Evolutionary conservation across 2,797 vertebrate species (phyloP).

Genomic region (Craterocephalus amniculus): DNA sequence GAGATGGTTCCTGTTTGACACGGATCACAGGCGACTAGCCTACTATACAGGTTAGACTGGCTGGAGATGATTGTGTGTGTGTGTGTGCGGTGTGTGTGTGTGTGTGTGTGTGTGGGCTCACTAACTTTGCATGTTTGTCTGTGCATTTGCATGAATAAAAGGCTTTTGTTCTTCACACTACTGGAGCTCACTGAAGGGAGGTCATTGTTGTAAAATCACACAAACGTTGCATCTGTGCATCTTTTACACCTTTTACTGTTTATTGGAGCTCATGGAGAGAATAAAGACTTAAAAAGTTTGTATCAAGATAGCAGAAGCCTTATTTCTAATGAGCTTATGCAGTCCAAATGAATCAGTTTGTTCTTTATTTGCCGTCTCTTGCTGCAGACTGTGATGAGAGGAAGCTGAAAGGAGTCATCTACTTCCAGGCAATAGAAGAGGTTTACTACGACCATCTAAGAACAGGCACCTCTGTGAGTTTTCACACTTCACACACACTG

Average conservation of each 20-base stretch:
- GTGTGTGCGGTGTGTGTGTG: background rate
- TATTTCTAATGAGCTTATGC: background rate
- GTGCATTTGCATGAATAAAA: constrained; percentile 33
- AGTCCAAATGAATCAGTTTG: background rate
- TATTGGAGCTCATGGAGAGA: background rate
- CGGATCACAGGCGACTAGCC: constrained; percentile 87
- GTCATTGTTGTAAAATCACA: constrained; percentile 10
- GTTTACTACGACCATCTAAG: constrained; percentile 92
- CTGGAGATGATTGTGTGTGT: constrained; percentile 15
- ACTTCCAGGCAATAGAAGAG: constrained; percentile 93
- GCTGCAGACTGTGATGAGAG: constrained; percentile 87
- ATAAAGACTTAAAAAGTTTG: too few relatives aligned
- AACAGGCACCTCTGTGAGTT: constrained; percentile 86
- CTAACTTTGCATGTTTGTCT: constrained; percentile 17
- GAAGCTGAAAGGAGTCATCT: constrained; percentile 92
- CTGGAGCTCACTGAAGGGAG: constrained; percentile 5
- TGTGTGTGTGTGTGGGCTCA: constrained; percentile 8
- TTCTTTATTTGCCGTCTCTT: background rate
- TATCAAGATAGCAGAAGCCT: too few relatives aligned
- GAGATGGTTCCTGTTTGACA: constrained; percentile 93
- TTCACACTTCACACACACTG: background rate
- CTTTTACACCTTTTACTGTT: fast-evolving
- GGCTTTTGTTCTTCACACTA: constrained; percentile 8
- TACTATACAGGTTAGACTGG: constrained; percentile 88
- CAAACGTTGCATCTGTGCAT: background rate